phyloP scores from a whole-genome alignment of 2,888 invertebrate species.

The Elaeidobius kamerunicus region DNA sequence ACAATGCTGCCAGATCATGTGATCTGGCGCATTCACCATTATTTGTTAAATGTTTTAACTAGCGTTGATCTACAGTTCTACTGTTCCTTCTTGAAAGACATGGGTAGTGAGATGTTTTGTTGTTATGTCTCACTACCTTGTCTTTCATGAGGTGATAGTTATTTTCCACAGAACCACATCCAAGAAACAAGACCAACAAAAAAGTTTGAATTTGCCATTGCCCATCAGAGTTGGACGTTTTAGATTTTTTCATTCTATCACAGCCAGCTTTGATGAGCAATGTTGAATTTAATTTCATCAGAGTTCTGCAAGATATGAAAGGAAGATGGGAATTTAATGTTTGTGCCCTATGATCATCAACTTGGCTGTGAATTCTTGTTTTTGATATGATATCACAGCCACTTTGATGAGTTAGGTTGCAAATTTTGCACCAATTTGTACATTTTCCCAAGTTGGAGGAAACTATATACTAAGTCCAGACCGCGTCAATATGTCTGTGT shows the following conservation, averaged over 20 bases:
- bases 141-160: constrained; percentile 81
- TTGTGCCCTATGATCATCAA: constrained; percentile 69
- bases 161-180: background rate
- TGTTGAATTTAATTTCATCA: constrained; percentile 50
- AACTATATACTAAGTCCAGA: constrained; percentile 52
- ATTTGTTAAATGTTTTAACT: background rate
- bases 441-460: background rate
- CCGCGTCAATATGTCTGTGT: constrained; percentile 80
- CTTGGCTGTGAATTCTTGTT: constrained; percentile 82
- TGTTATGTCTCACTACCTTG: constrained; percentile 92
- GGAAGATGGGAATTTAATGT: constrained; percentile 7
- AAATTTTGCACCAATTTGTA: constrained; percentile 15
- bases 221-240: constrained; percentile 62
- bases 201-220: constrained; percentile 40
- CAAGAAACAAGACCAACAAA: background rate
- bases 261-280: constrained; percentile 96
- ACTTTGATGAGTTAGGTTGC: constrained; percentile 88
- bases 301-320: background rate
- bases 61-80: background rate
- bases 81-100: constrained; percentile 83
- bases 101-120: constrained; percentile 93
- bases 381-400: constrained; percentile 85
- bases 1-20: no score
- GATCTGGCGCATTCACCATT: constrained; percentile 15
- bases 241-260: constrained; percentile 75